Conservation (phyloP, 2,797 vertebrate genomes). For the Rostrhamus sociabilis region DNA sequence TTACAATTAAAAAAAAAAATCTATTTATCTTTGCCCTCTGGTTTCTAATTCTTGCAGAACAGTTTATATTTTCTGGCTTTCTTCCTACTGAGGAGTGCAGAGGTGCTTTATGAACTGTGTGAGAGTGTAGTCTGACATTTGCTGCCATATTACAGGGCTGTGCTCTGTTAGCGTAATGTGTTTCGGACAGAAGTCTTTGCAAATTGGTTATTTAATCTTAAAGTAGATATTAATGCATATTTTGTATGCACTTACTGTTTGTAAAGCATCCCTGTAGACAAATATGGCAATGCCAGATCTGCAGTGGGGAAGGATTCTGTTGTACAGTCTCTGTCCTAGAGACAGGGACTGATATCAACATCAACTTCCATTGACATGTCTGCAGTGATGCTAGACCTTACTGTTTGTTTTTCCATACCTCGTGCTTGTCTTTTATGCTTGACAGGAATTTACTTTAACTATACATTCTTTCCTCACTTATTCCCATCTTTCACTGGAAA, state of each 20-base stretch:
- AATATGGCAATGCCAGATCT: not conserved
- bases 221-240: not conserved
- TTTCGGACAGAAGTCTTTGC: not conserved
- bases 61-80: not conserved
- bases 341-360: not conserved
- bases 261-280: not conserved
- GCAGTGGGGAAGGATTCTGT: not conserved
- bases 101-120: not conserved
- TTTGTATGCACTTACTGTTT: not conserved
- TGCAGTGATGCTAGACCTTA: not conserved
- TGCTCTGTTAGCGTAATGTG: fast-evolving
- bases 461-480: not conserved
- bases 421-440: not conserved
- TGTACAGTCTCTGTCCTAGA: not conserved
- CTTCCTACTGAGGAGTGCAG: not conserved
- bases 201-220: not conserved
- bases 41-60: not conserved
- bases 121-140: not conserved
- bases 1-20: fast-evolving
- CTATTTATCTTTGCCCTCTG: not conserved
- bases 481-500: not conserved
- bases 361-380: not conserved
- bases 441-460: not conserved
- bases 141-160: not conserved
- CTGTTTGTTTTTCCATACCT: not conserved